Conservation (phyloP, 2,888 invertebrate genomes). For the Rhimphoctona megacephalus region DNA sequence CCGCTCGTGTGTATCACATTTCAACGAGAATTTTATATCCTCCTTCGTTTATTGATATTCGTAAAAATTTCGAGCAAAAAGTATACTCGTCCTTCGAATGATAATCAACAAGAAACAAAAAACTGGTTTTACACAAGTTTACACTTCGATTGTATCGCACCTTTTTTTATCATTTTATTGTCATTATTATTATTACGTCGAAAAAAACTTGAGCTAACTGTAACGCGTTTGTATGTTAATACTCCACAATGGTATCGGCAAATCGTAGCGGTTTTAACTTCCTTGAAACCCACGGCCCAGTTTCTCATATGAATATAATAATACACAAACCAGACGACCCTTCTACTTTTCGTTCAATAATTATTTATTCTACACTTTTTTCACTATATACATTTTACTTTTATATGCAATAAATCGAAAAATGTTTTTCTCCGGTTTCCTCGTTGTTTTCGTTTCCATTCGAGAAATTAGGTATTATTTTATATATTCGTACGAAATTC, state of each 20-base stretch:
- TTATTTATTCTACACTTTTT: constrained; percentile 29
- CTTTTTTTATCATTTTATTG: constrained; percentile 15
- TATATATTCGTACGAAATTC: constrained; percentile 10
- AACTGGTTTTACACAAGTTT: constrained; percentile 10
- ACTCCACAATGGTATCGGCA: constrained; percentile 20
- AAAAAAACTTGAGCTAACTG: constrained; percentile 42
- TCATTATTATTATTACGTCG: not conserved
- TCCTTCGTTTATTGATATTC: not conserved
- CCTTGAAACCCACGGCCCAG: constrained; percentile 58
- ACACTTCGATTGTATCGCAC: constrained; percentile 23
- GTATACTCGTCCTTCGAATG: not conserved
- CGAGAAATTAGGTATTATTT: not conserved
- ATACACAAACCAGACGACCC: constrained; percentile 13
- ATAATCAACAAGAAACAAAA: constrained; percentile 2
- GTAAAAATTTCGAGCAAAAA: not conserved
- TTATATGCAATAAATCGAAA: not conserved
- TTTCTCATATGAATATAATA: constrained; percentile 44
- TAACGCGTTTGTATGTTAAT: constrained; percentile 37
- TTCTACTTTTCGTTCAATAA: constrained; percentile 18
- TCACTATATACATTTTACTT: not conserved
- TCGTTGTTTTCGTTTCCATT: not conserved
- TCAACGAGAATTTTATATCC: constrained; percentile 12
- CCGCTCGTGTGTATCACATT: constrained; percentile 46
- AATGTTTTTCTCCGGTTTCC: not conserved
- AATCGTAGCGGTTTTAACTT: constrained; percentile 52